A percentile compares a stretch with the other conserved stretches of the same genome.
phyloP scores from a whole-genome alignment of 92 coral and sea anemone genomes.

The Heliopora coerulea region DNA sequence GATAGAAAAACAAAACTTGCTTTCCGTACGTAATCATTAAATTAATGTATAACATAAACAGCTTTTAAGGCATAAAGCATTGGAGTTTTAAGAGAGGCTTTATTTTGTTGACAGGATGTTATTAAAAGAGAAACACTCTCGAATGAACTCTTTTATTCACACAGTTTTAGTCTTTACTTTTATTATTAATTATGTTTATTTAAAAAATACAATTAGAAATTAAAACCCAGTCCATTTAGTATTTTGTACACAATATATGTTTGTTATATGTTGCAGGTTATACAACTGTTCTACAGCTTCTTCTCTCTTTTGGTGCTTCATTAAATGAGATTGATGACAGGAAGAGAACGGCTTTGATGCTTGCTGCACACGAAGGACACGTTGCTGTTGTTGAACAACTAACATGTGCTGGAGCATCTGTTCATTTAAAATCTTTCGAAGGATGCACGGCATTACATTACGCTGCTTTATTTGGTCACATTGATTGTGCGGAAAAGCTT shows the following conservation, averaged over 20 bases:
- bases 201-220: not conserved
- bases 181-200: no score
- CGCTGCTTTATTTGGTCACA: slow-evolving; percentile 88
- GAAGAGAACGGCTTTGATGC: slow-evolving; percentile 79
- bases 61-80: no score
- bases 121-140: no score
- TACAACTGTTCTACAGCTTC: slow-evolving; percentile 61
- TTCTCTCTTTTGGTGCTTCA: slow-evolving; percentile 62
- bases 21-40: no score
- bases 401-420: slow-evolving; percentile 70
- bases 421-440: slow-evolving; percentile 69
- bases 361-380: slow-evolving; percentile 95
- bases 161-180: no score
- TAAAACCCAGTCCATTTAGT: no score
- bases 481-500: slow-evolving; percentile 66
- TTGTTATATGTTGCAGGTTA: slow-evolving; percentile 62
- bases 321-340: slow-evolving; percentile 65
- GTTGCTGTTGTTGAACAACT: slow-evolving; percentile 59
- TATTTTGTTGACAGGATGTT: no score
- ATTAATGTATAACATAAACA: no score
- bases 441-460: slow-evolving; percentile 84
- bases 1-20: no score
- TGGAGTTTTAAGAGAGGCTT: no score
- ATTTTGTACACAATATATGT: no score
- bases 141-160: no score